Evolutionary conservation across 2,888 invertebrate species (phyloP).

Genomic region (Andrena flavipes): DNA sequence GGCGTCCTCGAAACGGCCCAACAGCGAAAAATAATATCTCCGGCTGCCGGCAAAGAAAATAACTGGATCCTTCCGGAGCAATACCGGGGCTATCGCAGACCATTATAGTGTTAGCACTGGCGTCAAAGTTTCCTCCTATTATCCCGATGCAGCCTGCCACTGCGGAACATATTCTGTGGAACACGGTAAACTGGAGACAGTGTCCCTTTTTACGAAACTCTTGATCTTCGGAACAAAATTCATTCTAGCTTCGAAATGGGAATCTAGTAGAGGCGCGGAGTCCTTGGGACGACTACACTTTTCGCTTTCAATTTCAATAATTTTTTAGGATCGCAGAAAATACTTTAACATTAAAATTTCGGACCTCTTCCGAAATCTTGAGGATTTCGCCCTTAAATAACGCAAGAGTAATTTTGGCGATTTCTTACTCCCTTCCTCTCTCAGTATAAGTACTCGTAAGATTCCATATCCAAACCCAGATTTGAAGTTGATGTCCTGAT

Average conservation of each 20-base stretch:
- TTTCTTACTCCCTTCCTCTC: too few relatives aligned
- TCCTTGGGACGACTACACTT: background rate
- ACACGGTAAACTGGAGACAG: too few relatives aligned
- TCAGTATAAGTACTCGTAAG: too few relatives aligned
- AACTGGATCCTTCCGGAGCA: constrained; percentile 55
- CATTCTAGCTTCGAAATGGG: background rate
- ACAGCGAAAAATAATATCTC: constrained; percentile 66
- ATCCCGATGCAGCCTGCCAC: background rate
- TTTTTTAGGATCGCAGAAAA: too few relatives aligned
- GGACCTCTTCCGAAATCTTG: too few relatives aligned
- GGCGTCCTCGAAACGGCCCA: constrained; percentile 54
- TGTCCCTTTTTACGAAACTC: background rate
- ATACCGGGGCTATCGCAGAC: constrained; percentile 15
- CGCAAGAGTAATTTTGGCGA: too few relatives aligned
- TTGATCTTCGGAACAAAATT: background rate
- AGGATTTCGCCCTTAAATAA: too few relatives aligned
- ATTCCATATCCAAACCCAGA: too few relatives aligned
- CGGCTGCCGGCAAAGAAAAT: constrained; percentile 54
- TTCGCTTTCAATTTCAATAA: too few relatives aligned
- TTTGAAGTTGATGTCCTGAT: too few relatives aligned
- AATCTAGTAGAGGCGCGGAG: background rate
- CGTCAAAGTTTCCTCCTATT: constrained; percentile 35
- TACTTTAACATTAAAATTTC: too few relatives aligned
- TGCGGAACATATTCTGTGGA: background rate
- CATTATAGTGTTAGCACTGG: constrained; percentile 38